phyloP scores from a whole-genome alignment of 2,113 vertebrate genomes.

The Pagrus major region DNA sequence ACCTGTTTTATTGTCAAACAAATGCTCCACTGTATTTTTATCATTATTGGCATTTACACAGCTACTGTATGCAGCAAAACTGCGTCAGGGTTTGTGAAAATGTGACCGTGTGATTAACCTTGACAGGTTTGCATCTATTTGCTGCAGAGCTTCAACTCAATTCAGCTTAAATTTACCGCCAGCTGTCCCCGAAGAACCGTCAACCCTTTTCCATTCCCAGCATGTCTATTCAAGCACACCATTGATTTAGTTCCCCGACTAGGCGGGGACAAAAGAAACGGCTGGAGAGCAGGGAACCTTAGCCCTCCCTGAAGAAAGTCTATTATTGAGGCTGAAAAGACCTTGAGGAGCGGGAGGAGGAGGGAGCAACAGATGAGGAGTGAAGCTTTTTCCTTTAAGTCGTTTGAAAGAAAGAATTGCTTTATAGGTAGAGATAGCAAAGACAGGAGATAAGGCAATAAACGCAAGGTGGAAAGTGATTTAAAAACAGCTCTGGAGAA shows the following conservation, averaged over 20 bases:
- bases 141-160: constrained; percentile 16
- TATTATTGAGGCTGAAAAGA: constrained; percentile 63
- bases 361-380: constrained; percentile 28
- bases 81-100: constrained; percentile 4
- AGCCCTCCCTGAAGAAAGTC: constrained; percentile 47
- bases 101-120: neutral
- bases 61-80: neutral
- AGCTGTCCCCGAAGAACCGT: neutral
- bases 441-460: neutral
- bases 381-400: constrained; percentile 11
- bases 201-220: constrained; percentile 10
- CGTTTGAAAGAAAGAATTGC: constrained; percentile 26
- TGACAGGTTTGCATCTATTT: constrained; percentile 16
- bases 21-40: neutral
- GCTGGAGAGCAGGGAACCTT: constrained; percentile 51
- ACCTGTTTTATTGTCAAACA: constrained; percentile 25
- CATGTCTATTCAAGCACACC: constrained; percentile 54
- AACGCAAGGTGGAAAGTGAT: constrained; percentile 8
- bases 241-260: constrained; percentile 59
- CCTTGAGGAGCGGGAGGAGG: constrained; percentile 1
- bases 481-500: neutral
- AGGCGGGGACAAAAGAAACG: constrained; percentile 53
- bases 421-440: constrained; percentile 23
- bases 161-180: constrained; percentile 51
- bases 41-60: neutral